A percentile compares a stretch with the other conserved stretches of the same genome.
These are phyloP conservation scores for Margarornis squamiger DNA, from an alignment of 2,797 vertebrate genomes.

Conservation along the genomic window DNA sequence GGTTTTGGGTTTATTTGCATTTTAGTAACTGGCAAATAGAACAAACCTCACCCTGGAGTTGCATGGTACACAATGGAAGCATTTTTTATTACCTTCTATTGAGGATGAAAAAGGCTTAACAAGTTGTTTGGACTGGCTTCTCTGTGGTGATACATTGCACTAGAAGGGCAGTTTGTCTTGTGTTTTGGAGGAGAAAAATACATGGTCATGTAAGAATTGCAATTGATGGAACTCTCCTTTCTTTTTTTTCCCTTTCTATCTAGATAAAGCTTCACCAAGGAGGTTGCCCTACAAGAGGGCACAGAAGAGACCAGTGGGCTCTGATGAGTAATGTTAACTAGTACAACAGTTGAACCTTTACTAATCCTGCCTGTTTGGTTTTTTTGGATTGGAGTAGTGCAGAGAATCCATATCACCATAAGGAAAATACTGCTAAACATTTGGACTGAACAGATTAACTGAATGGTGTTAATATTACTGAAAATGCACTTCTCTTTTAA, in stretches of 20 bases:
- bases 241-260: background rate
- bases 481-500: conserved; percentile 72
- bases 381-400: conserved; percentile 74
- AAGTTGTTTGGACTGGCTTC: background rate
- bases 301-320: conserved; percentile 94
- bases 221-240: background rate
- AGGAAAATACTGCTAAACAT: conserved; percentile 69
- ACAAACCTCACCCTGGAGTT: background rate
- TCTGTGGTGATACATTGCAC: background rate
- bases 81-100: background rate
- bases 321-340: conserved; percentile 87
- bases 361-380: conserved; percentile 72
- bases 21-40: background rate
- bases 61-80: background rate
- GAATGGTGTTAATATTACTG: conserved; percentile 73
- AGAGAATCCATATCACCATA: conserved; percentile 73
- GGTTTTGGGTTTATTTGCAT: background rate
- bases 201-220: background rate
- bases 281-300: conserved; percentile 92
- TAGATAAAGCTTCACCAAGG: conserved; percentile 95
- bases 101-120: background rate
- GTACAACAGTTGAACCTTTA: conserved; percentile 71
- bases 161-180: background rate
- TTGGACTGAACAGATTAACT: conserved; percentile 75
- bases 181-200: background rate